phyloP scores from a whole-genome alignment of 2,888 invertebrate species.

The Ligdia adustata region DNA sequence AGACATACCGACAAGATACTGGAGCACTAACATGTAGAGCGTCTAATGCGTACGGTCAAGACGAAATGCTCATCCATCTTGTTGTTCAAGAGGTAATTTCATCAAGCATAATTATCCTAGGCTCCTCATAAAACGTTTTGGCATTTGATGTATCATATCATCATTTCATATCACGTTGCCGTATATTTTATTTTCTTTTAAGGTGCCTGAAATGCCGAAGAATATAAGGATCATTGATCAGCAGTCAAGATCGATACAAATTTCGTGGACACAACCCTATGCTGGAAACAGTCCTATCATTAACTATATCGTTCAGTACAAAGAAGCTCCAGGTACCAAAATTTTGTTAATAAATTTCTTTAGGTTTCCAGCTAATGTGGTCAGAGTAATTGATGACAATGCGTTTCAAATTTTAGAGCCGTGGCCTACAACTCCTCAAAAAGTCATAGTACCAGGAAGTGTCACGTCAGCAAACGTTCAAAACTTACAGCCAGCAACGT shows the following conservation, averaged over 20 bases:
- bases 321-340: constrained; percentile 89
- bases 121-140: no score
- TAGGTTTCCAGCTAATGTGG: background rate
- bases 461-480: constrained; percentile 92
- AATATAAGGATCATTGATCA: constrained; percentile 93
- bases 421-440: constrained; percentile 92
- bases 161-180: no score
- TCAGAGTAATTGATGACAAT: background rate
- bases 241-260: constrained; percentile 91
- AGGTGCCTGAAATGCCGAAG: constrained; percentile 95
- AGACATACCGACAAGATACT: constrained; percentile 94
- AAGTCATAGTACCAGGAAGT: constrained; percentile 92
- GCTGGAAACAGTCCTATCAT: constrained; percentile 95
- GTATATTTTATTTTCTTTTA: no score
- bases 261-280: constrained; percentile 95
- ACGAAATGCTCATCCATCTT: constrained; percentile 95
- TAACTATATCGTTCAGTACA: constrained; percentile 95
- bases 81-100: constrained; percentile 91
- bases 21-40: constrained; percentile 95
- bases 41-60: constrained; percentile 94
- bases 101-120: no score
- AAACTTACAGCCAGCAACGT: constrained; percentile 92
- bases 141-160: no score
- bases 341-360: background rate
- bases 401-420: constrained; percentile 86